Evolutionary conservation across 1,140 invertebrate genomes (phyloP), one percentile per base, ranked within the genome.

Genomic region (Drosophila kepulauana): DNA sequence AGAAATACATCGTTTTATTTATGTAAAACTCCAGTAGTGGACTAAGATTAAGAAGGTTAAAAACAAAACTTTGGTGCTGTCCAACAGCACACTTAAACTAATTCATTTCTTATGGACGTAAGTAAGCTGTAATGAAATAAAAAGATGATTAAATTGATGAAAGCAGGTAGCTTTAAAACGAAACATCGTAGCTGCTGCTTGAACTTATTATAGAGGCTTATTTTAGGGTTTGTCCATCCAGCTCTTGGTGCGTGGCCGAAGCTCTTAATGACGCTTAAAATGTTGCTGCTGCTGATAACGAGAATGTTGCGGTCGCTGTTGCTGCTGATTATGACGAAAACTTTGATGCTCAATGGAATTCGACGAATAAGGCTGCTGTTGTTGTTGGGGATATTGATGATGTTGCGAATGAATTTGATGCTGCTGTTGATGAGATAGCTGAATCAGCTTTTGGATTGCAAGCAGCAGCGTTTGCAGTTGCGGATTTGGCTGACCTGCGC

Each of bases 1-100:
- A 68, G 1, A 66, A 54, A 61, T 67, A 74, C 57, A 62, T 33
- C 20, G 46, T 73, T 73, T 67, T 35, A 62, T 68, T 61, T 68
- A 46, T 61, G 64, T 74, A 74, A 56, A 46, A 38, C 20, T 56
- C 48, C 15, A 41, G 6, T 11, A 10, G 20, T 25, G 20, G 20
- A 25, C 20, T 25, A 25, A 10, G 6, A 38, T 38, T 25, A 3
- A 15, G 11, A 7, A 35, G 13, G 15, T 49, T 2, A n/a, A 56
- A 57, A 20, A 38, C 1, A 46, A 20, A 16, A 16, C 15, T 41
- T 41, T 15, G 61, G 41, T 16, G 62, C 62, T 65, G 62, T 54
- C 45, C 69, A 65, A 66, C 62, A 71, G 59, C 59, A 25, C 20
- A 25, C 20, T 25, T 25, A 25, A 25, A 25, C 20, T 25, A 16